Evolutionary conservation across 2,797 vertebrate genomes (phyloP).

Genomic region (Allobates femoralis): DNA sequence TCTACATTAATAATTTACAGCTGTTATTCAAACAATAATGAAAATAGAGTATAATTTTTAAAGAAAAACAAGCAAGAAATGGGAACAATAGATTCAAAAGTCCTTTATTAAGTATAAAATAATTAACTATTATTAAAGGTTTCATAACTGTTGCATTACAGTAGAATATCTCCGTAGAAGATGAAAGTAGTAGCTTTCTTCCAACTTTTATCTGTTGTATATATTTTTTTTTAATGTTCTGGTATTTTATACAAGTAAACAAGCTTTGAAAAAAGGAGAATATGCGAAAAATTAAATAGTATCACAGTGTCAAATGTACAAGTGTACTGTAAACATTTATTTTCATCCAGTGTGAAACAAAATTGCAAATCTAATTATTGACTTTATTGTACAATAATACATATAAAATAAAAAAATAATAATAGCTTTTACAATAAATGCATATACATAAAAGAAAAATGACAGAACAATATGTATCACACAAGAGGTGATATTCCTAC

Average conservation of each 20-base stretch:
- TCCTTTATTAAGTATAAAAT: slow-evolving; percentile 42
- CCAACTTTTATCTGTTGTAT: background rate
- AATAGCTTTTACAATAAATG: slow-evolving; percentile 10
- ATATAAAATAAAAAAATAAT: background rate
- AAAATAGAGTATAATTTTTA: background rate
- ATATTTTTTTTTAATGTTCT: background rate
- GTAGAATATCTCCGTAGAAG: background rate
- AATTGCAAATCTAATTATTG: slow-evolving; percentile 9
- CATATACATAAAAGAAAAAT: slow-evolving; percentile 12
- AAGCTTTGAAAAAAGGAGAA: background rate
- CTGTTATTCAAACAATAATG: background rate
- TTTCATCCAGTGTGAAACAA: background rate
- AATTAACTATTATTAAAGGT: background rate
- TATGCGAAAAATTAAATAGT: slow-evolving; percentile 31
- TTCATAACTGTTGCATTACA: background rate
- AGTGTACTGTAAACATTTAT: slow-evolving; percentile 44
- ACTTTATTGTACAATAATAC: slow-evolving; percentile 20
- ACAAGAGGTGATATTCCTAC: background rate
- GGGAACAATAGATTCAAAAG: background rate
- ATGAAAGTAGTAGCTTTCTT: background rate
- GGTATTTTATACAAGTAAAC: slow-evolving; percentile 4
- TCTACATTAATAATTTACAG: background rate
- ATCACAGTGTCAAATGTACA: slow-evolving; percentile 39
- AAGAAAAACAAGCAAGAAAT: background rate
- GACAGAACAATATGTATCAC: background rate